Evolutionary conservation across 2,113 vertebrate genomes (phyloP), one percentile per base, ranked within the genome.

Genomic region (Manacus vitellinus): DNA sequence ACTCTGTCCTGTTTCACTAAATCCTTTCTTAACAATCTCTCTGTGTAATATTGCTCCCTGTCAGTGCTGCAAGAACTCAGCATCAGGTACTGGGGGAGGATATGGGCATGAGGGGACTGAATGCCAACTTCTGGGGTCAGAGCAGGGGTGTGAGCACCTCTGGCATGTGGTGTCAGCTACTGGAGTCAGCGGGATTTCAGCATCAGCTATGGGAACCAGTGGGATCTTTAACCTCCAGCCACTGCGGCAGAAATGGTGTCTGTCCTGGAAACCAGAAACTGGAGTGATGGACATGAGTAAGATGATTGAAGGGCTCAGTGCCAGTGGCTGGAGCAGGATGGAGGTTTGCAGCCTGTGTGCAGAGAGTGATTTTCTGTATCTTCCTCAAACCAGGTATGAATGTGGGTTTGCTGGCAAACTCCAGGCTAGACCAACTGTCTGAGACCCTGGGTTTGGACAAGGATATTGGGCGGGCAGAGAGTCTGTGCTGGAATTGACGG

Each of bases 381-480:
- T 51, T 10, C 20, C 51, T 28, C 31, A 51, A 43, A 58, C 9
- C 0, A 0, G 2, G 12, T 23, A 22, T 43, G 41, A 1, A 3
- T 25, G 6, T 41, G 31, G 10, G 46, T 12, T 27, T 6, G 7
- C 22, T 46, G 12, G 22, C 3, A 43, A 73, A 56, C 21, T 35
- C 67, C 51, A 49, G 27, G 21, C 25, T 51, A 52, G 43, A 73
- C 21, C 35, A 80, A 31, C 30, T 14, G 21, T 22, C 3, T 58
- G 1, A 49, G 21, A 14, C 12, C 25, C 27, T 3, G 6, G 41
- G 10, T 73, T 8, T 43, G 43, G 9, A 22, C 49, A 43, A 21
- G 41, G 9, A 5, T 39, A 28, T 47, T 35, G 41, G 10, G 9
- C 0, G 2, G 31, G 7, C 2, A 4, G 21, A 66, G 21, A 14